Conservation (phyloP, 2,113 vertebrate genomes). For the Serinus canaria region DNA sequence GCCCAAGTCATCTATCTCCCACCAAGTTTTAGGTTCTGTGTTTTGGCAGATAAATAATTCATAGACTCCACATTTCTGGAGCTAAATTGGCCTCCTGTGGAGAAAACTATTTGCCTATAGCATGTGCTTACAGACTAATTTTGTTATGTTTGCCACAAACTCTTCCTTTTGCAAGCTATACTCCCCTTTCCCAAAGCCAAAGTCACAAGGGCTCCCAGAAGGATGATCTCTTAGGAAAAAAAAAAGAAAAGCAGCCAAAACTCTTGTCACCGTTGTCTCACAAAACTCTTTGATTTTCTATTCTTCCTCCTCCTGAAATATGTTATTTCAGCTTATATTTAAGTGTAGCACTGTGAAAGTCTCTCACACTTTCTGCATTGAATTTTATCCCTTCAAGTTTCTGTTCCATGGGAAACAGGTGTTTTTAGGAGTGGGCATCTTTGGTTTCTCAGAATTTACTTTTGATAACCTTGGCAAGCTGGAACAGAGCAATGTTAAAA, state of each 20-base stretch:
- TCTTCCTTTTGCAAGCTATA: background rate
- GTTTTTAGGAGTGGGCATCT: background rate
- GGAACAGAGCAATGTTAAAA: background rate
- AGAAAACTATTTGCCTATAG: background rate
- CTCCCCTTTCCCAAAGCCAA: background rate
- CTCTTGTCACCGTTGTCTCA: background rate
- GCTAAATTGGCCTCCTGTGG: background rate
- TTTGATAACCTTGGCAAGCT: background rate
- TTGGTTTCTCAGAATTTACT: background rate
- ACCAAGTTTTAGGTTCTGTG: background rate
- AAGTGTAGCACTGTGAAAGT: background rate
- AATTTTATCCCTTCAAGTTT: background rate
- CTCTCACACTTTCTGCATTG: background rate
- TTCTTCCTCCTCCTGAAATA: background rate
- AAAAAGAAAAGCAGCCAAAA: background rate
- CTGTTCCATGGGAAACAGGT: background rate
- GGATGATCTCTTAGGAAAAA: background rate
- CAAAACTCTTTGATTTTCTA: background rate
- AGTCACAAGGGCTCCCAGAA: background rate
- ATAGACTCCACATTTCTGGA: background rate
- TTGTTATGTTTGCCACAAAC: background rate
- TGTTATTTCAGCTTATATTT: background rate
- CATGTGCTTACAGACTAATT: background rate
- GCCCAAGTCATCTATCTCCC: background rate
- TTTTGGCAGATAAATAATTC: background rate